Evolutionary conservation across 2,888 invertebrate species (phyloP).

Genomic region (Zaprionus lineosus): DNA sequence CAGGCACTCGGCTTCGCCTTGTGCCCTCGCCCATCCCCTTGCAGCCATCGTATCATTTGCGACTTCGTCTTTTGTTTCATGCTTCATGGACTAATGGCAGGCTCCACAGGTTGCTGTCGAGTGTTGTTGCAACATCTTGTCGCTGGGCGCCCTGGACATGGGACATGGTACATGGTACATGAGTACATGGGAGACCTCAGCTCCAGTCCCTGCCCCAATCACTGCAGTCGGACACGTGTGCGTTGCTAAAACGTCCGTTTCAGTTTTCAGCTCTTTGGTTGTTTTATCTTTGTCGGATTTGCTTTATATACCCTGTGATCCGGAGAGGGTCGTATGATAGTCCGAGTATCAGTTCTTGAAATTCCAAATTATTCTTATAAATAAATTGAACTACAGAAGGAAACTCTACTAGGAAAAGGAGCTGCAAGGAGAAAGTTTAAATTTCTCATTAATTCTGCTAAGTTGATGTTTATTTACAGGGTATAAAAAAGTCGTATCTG

Average conservation of each 20-base stretch:
- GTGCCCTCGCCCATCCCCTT: not conserved
- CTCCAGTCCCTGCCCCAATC: not conserved
- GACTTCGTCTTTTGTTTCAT: slow-evolving; percentile 68
- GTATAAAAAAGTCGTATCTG: too few species aligned
- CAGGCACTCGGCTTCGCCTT: slow-evolving; percentile 33
- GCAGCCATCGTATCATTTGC: not conserved
- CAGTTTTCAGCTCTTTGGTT: slow-evolving; percentile 6
- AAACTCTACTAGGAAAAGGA: too few species aligned
- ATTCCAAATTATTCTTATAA: too few species aligned
- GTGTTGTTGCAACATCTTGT: slow-evolving; percentile 73
- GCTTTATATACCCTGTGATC: not conserved
- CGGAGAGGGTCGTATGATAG: not conserved
- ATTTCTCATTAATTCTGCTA: too few species aligned
- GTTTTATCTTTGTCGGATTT: slow-evolving; percentile 30
- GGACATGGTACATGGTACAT: slow-evolving; percentile 5
- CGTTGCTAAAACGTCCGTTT: slow-evolving; percentile 76
- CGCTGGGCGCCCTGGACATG: slow-evolving; percentile 65
- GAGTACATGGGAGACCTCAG: not conserved
- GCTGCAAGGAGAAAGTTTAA: too few species aligned
- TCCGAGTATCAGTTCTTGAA: too few species aligned
- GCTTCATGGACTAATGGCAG: slow-evolving; percentile 68
- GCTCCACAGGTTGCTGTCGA: slow-evolving; percentile 76
- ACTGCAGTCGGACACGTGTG: slow-evolving; percentile 63
- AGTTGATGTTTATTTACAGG: too few species aligned
- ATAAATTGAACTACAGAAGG: too few species aligned